phyloP scores from a whole-genome alignment of 2,113 vertebrate genomes.

The Lontra canadensis region DNA sequence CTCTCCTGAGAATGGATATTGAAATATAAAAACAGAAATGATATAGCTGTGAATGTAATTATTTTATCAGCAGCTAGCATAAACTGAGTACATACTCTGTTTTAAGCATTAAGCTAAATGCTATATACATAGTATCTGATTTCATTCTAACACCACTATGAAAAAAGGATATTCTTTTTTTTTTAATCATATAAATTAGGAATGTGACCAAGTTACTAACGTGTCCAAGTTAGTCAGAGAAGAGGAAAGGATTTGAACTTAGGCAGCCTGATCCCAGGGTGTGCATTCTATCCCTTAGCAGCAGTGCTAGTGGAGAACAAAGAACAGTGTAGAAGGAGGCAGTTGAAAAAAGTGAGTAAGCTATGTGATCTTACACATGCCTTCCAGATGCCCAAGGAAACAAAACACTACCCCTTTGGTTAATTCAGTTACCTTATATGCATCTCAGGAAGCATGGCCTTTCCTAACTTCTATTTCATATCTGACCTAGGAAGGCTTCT shows the following conservation, averaged over 20 bases:
- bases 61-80: background rate
- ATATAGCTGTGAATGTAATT: background rate
- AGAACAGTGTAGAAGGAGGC: background rate
- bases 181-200: background rate
- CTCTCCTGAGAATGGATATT: background rate
- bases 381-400: background rate
- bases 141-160: background rate
- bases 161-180: background rate
- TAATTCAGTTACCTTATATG: background rate
- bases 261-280: background rate
- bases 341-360: background rate
- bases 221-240: background rate
- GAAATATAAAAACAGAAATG: background rate
- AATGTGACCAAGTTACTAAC: background rate
- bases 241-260: background rate
- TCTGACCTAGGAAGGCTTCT: background rate
- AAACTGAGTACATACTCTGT: background rate
- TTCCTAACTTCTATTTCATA: background rate
- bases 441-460: background rate
- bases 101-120: background rate
- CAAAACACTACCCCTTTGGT: background rate
- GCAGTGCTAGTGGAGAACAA: background rate
- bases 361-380: background rate
- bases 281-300: background rate
- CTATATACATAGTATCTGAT: background rate